A percentile compares a stretch with the other conserved stretches of the same genome.
Evolutionary conservation across 1,140 invertebrate genomes (phyloP).

Genomic region (Stegodyphus dumicola): DNA sequence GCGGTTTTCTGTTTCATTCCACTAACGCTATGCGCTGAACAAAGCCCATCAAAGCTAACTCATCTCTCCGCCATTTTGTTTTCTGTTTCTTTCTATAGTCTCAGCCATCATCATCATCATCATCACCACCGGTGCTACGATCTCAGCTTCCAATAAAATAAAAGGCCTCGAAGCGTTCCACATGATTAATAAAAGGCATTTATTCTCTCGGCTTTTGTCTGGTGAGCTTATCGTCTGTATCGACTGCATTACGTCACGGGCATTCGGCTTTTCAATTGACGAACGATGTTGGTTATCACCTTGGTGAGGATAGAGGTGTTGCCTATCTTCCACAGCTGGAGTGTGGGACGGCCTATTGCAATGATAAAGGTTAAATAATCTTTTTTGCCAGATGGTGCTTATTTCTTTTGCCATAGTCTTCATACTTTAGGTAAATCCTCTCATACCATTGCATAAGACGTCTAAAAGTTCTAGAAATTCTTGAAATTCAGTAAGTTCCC

Average conservation of each 20-base stretch:
- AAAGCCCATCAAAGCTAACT: slow-evolving; percentile 14
- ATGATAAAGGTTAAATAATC: too few relatives aligned
- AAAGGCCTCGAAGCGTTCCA: slow-evolving; percentile 5
- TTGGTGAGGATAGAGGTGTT: too few relatives aligned
- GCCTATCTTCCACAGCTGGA: too few relatives aligned
- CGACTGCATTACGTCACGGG: background rate
- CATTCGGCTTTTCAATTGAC: too few relatives aligned
- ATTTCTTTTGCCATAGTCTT: too few relatives aligned
- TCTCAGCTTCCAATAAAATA: slow-evolving; percentile 8
- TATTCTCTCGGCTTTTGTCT: background rate
- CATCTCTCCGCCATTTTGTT: background rate
- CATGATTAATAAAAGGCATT: slow-evolving; percentile 26
- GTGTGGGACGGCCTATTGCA: too few relatives aligned
- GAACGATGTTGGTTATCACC: too few relatives aligned
- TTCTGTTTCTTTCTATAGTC: slow-evolving; percentile 1
- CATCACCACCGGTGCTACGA: background rate
- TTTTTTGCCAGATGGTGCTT: too few relatives aligned
- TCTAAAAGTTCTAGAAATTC: too few relatives aligned
- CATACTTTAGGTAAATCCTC: too few relatives aligned
- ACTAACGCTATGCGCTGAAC: background rate
- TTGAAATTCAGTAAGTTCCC: too few relatives aligned
- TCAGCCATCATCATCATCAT: slow-evolving; percentile 21
- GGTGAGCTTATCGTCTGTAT: background rate
- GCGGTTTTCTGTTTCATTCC: background rate
- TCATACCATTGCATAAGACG: too few relatives aligned